Percentiles rank a stretch among this genome's conserved stretches.
These are phyloP conservation scores for Spea hammondii DNA, from an alignment of 2,797 vertebrate species.

Conservation along the genomic window DNA sequence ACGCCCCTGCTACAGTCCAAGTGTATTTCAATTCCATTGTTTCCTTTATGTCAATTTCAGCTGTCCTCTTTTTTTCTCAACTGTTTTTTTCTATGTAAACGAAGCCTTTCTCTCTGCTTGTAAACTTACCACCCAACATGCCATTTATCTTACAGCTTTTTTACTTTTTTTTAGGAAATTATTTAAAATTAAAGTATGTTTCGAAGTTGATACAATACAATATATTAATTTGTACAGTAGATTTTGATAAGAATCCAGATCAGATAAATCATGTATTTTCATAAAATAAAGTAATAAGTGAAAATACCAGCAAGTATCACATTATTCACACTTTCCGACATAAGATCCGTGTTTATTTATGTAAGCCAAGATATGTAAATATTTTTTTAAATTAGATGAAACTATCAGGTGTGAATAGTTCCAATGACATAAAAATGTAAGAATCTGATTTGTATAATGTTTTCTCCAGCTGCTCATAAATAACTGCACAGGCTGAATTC, in stretches of 20 bases:
- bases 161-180: too few species aligned
- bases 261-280: conserved; percentile 28
- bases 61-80: too few species aligned
- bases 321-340: background rate
- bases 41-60: too few species aligned
- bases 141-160: too few species aligned
- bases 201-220: background rate
- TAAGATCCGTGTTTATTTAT: conserved; percentile 9
- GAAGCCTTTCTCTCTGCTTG: too few species aligned
- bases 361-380: conserved; percentile 34
- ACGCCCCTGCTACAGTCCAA: too few species aligned
- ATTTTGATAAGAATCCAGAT: conserved; percentile 5
- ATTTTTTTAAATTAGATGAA: conserved; percentile 32
- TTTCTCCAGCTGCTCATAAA: conserved; percentile 48
- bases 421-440: conserved; percentile 29
- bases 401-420: conserved; percentile 24
- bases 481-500: conserved; percentile 29
- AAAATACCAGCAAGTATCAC: conserved; percentile 13
- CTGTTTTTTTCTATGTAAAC: too few species aligned
- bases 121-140: too few species aligned
- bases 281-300: conserved; percentile 12
- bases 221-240: background rate
- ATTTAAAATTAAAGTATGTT: too few species aligned
- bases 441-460: conserved; percentile 41
- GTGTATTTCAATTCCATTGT: too few species aligned